Percentiles rank a stretch among this genome's conserved stretches.
These are phyloP conservation scores for Polydrusus pterygomalis DNA, from an alignment of 2,888 invertebrate genomes.

Conservation along the genomic window DNA sequence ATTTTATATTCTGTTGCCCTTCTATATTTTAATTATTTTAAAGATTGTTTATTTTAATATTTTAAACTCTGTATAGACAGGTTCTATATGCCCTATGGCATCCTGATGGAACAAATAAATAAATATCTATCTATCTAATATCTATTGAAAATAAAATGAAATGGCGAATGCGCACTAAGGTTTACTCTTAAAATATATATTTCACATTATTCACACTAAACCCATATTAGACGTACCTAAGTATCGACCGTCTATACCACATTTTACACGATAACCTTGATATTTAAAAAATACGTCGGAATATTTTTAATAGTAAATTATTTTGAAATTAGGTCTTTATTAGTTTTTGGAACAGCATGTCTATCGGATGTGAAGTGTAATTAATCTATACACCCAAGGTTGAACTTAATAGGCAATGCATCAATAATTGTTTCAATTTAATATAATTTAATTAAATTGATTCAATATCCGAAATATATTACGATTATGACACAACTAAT, in stretches of 20 bases:
- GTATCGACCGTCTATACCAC: not conserved
- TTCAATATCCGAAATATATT: not conserved
- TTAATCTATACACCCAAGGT: conserved; percentile 7
- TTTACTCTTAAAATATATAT: too few relatives aligned
- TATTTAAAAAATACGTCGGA: conserved; percentile 19
- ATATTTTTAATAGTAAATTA: conserved; percentile 5
- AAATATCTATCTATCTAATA: too few relatives aligned
- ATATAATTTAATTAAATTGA: not conserved
- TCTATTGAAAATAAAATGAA: too few relatives aligned
- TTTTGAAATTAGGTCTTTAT: conserved; percentile 11
- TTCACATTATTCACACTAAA: not conserved
- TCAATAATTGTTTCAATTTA: conserved; percentile 2
- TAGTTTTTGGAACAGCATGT: not conserved
- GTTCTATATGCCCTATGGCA: too few relatives aligned
- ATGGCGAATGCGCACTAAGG: too few relatives aligned
- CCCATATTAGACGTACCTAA: not conserved
- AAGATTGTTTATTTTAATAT: too few relatives aligned
- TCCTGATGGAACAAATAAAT: too few relatives aligned
- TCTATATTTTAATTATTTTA: too few relatives aligned
- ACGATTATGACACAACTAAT: not conserved
- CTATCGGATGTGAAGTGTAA: not conserved
- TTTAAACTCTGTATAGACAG: too few relatives aligned
- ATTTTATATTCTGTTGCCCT: too few relatives aligned
- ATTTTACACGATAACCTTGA: conserved; percentile 15
- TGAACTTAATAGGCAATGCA: not conserved